Evolutionary conservation across 2,113 vertebrate genomes (phyloP), one percentile per base, ranked within the genome.

Genomic region (Sceloporus undulatus): DNA sequence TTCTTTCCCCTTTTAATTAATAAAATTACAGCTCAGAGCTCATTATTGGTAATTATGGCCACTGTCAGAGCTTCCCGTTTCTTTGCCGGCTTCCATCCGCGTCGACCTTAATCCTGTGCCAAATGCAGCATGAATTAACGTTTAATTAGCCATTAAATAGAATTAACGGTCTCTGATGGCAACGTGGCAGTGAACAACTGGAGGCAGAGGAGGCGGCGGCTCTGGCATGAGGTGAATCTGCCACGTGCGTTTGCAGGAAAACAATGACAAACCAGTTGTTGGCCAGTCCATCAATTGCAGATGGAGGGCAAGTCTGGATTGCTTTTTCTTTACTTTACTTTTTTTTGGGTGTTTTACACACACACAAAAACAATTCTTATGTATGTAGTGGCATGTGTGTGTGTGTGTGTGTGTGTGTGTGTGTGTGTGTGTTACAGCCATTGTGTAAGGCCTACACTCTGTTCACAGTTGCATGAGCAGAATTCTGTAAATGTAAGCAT

Each of bases 121-220:
- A 91, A 73, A 89, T 91, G 82, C 0, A 0, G 88, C 90, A 89
- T 74, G 91, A 93, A 94, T 93, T 94, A 92, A 90, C 78, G 89
- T 92, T 93, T 94, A 95, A 95, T 95, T 95, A 95, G 92, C 85
- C 88, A 92, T 94, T 93, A 89, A 91, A 79, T 79, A 84, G 88
- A 92, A 85, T 82, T 86, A 91, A 91, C 90, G 65, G 48, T 90
- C 89, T 85, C 93, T 0, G 0, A 52, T 77, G 87, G 87, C 56
- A 83, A 77, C 42, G 85, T 89, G 88, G 82, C 90, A 93, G 87
- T 91, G 79, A 91, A 92, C 88, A 92, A 79, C n/a, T 13, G 68
- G 87, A 88, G 54, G 9, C 2, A 19, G 40, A n/a, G 82, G 16
- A 54, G 84, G 56, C 27, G 70, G 68, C 1, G 59, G 54, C 3